Conservation (phyloP, 2,113 vertebrate genomes). For the Macrotus californicus region DNA sequence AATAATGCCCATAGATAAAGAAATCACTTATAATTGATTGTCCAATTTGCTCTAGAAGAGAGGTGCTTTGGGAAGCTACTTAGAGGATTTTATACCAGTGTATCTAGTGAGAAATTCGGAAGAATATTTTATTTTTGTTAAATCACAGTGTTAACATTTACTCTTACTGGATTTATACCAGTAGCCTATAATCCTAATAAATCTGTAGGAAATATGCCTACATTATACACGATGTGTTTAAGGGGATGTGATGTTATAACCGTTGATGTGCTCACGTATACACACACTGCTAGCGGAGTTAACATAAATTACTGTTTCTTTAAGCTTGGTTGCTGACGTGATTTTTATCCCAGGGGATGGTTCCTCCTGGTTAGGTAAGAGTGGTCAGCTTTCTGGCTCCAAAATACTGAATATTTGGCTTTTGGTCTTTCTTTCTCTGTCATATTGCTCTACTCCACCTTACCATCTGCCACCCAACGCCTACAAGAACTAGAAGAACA, state of each 20-base stretch:
- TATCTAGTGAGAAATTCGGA: not conserved
- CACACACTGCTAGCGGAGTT: not conserved
- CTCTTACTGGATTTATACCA: not conserved
- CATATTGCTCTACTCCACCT: not conserved
- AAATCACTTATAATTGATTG: constrained; percentile 16
- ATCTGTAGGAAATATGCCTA: not conserved
- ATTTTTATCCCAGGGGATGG: not conserved
- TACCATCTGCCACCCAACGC: not conserved
- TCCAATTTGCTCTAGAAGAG: not conserved
- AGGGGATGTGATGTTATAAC: not conserved
- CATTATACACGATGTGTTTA: not conserved
- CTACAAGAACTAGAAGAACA: too few relatives aligned
- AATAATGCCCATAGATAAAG: not conserved
- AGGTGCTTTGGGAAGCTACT: not conserved
- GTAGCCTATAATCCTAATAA: not conserved
- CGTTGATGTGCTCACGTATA: not conserved
- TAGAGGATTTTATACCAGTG: not conserved
- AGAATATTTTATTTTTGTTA: constrained; percentile 5
- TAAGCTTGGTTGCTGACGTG: not conserved
- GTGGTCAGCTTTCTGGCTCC: not conserved
- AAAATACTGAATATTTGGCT: not conserved
- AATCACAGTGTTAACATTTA: not conserved
- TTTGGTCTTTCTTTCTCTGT: not conserved
- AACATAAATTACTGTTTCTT: not conserved
- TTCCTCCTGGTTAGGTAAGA: not conserved